Evolutionary conservation across 2,797 vertebrate genomes (phyloP), one percentile per base, ranked within the genome.

Genomic region (Pangasius mekongensis): DNA sequence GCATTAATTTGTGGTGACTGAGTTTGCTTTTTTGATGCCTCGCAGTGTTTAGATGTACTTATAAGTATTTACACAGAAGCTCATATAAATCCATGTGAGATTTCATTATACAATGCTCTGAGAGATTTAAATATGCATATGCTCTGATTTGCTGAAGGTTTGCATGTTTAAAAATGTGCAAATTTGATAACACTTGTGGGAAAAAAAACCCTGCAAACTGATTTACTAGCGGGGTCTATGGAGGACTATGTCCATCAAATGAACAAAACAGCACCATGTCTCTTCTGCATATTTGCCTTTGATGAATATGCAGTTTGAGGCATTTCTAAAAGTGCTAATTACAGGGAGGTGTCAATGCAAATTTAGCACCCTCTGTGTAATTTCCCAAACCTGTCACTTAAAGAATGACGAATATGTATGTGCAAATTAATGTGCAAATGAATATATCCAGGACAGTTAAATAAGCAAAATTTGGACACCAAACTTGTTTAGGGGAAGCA

Each of bases 271-370:
- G 73, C 24, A n/a, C 73, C 73, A 0, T 76, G 73, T 76, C 10
- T 49, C 43, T 54, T 78, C 18, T 18, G 76, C 7, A 78, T 27
- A 47, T 74, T n/a, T 52, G 24, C 27, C 5, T 13, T 47, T 47
- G 30, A 77, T 54, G 74, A 52, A 54, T 77, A 30, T 78, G 30
- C 30, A 78, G 9, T 49, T 49, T 27, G 5, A 27, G 27, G 6
- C 27, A 52, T 77, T 77, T 52, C 27, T n/a, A 76, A 76, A 76
- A 49, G n/a, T 74, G 73, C 39, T 27, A 77, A 27, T 74, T 49
- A 77, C 24, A 30, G 11, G 24, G 47, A 52, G n/a, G 13, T 3
- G 6, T 52, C 14, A 77, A 2, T 77, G 47, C 27, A 52, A 30
- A 78, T 33, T 56, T 20, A 33, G 3, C 52, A 58, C 52, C 77